Conservation (phyloP, 2,113 vertebrate genomes). For the Forbesichthys agassizii region DNA sequence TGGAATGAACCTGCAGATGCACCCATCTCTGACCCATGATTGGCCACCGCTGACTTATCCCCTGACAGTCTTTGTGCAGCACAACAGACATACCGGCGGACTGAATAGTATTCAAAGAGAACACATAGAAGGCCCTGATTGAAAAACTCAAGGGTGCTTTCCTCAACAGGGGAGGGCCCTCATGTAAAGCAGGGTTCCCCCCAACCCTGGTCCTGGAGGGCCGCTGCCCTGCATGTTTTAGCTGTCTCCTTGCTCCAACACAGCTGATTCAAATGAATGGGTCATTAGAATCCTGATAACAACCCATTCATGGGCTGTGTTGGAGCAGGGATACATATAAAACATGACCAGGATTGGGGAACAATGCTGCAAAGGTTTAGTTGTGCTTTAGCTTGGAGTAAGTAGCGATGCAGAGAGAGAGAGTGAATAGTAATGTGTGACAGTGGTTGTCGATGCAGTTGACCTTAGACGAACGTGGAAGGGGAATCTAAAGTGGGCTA, state of each 20-base stretch:
- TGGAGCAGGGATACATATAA: no score
- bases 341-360: no score
- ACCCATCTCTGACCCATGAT: no score
- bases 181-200: not conserved
- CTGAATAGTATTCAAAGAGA: conserved; percentile 4
- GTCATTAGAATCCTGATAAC: no score
- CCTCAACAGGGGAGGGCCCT: not conserved
- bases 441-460: conserved; percentile 18
- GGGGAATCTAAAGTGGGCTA: conserved; percentile 57
- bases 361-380: not conserved
- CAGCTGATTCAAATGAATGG: no score
- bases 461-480: conserved; percentile 18
- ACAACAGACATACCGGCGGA: not conserved
- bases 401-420: conserved; percentile 58
- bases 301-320: no score
- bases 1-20: no score
- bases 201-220: no score
- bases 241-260: no score
- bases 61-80: conserved; percentile 53
- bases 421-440: conserved; percentile 22
- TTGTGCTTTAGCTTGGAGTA: conserved; percentile 29
- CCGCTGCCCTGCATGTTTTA: no score
- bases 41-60: conserved; percentile 4
- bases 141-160: conserved; percentile 2
- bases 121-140: not conserved